Base-by-base conservation (phyloP, 2,113 vertebrate genomes). In the Enhydra lutris region DNA sequence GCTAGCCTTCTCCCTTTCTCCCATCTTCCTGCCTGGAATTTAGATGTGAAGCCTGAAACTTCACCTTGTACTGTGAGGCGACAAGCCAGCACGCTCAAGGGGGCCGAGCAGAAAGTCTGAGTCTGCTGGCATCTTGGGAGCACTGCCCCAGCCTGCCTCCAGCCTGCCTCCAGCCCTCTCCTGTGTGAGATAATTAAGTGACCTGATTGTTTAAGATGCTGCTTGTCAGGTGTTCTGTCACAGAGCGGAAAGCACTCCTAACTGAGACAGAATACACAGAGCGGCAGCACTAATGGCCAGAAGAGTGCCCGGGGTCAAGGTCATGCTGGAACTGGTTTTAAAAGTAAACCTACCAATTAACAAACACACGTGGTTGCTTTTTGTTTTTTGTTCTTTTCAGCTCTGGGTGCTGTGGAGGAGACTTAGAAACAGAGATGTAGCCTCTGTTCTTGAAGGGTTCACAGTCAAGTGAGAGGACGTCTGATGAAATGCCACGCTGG, bases 381-480 rank as follows among this genome's bases (percentile, higher is more conserved):
- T 55, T 52, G 4, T 55, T 69, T 82, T 84, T 42, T 67, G 47
- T 91, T 92, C 55, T 71, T 0, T 59, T 89, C 63, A 71, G 83
- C 91, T 89, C 95, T 79, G 24, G 36, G 21, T 76, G 74, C 79
- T 81, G 83, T 73, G 88, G 83, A 79, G 88, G 86, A 89, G 92
- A 50, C 73, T 81, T 92, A 59, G 65, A 92, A 96, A 95, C 95
- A 71, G 85, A 61, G 50, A 91, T 29, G 87, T 15, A 84, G 87
- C 47, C 63, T 96, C 82, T 74, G 73, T 89, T 95, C 95, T 78
- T 36, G 15, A 50, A 80, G 84, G 36, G 88, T 85, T 86, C 50
- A 67, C 12, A 67, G 69, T 42, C 67, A 55, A 31, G 89, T 78
- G 61, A 63, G 89, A 80, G 63, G 89, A 4, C 9, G 52, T n/a